Evolutionary conservation across 2,797 vertebrate genomes (phyloP).

Genomic region (Carapus acus): DNA sequence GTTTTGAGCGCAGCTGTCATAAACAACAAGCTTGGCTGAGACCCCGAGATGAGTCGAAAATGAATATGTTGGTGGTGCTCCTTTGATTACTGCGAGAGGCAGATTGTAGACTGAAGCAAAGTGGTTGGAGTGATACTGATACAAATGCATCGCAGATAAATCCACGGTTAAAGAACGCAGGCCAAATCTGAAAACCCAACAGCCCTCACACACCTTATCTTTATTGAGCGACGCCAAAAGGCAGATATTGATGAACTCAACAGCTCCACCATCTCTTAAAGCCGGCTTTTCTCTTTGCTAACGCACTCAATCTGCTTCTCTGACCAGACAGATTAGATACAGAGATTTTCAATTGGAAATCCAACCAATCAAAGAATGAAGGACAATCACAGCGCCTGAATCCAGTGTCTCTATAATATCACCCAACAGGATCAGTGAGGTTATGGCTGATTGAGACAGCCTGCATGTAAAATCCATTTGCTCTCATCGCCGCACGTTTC

Average conservation of each 20-base stretch:
- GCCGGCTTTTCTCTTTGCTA: no score
- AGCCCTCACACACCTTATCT: slow-evolving; percentile 29
- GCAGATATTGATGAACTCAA: no score
- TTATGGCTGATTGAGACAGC: slow-evolving; percentile 4
- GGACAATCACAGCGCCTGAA: slow-evolving; percentile 18
- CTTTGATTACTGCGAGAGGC: slow-evolving; percentile 33
- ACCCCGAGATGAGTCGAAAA: slow-evolving; percentile 23
- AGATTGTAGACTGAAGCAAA: slow-evolving; percentile 12
- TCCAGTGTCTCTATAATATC: slow-evolving; percentile 33
- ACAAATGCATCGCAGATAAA: slow-evolving; percentile 25
- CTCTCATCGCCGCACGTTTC: not conserved
- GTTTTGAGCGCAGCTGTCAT: slow-evolving; percentile 29
- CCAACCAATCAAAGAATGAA: slow-evolving; percentile 21
- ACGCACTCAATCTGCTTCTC: no score
- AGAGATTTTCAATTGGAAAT: no score
- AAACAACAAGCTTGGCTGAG: slow-evolving; percentile 33
- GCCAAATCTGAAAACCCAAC: slow-evolving; percentile 29
- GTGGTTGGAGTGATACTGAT: slow-evolving; percentile 29
- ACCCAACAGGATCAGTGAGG: slow-evolving; percentile 2
- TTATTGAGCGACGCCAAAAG: slow-evolving; percentile 45
- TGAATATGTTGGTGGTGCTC: slow-evolving; percentile 31
- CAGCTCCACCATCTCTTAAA: no score
- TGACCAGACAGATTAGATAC: no score
- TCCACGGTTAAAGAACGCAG: slow-evolving; percentile 35
- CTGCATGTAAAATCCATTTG: not conserved